Evolutionary conservation across 2,797 vertebrate genomes (phyloP).

Genomic region (Paguma larvata): DNA sequence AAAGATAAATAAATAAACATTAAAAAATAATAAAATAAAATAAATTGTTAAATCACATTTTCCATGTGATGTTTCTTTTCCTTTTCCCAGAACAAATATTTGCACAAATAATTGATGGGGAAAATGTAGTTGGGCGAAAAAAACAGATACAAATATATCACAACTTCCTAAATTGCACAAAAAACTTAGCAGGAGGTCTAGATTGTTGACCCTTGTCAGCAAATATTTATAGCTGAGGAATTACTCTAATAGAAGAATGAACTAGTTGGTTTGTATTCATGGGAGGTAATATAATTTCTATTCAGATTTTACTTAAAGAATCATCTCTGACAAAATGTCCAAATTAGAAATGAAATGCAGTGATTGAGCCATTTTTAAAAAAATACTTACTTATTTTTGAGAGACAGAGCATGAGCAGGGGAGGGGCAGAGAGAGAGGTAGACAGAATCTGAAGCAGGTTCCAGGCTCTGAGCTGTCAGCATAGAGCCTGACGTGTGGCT

Average conservation of each 20-base stretch:
- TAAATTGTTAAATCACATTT: not conserved
- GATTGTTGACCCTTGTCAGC: not conserved
- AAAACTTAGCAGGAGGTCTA: not conserved
- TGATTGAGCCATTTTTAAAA: not conserved
- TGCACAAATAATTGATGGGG: not conserved
- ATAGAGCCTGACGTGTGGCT: no score
- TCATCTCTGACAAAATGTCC: not conserved
- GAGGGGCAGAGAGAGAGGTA: no score
- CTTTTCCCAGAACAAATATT: not conserved
- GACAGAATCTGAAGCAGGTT: no score
- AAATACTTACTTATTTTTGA: no score
- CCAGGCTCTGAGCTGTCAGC: no score
- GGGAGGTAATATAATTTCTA: not conserved
- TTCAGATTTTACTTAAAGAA: not conserved
- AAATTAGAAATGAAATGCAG: not conserved
- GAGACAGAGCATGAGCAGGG: no score
- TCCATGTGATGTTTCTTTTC: not conserved
- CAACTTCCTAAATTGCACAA: not conserved
- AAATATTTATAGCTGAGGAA: not conserved
- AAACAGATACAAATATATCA: not conserved
- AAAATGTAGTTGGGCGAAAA: not conserved
- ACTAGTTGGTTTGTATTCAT: not conserved
- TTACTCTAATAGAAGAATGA: not conserved
- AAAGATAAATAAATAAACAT: no score
- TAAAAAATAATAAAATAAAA: no score